Evolutionary conservation across 2,113 vertebrate genomes (phyloP).

Genomic region (Cinclus cinclus): DNA sequence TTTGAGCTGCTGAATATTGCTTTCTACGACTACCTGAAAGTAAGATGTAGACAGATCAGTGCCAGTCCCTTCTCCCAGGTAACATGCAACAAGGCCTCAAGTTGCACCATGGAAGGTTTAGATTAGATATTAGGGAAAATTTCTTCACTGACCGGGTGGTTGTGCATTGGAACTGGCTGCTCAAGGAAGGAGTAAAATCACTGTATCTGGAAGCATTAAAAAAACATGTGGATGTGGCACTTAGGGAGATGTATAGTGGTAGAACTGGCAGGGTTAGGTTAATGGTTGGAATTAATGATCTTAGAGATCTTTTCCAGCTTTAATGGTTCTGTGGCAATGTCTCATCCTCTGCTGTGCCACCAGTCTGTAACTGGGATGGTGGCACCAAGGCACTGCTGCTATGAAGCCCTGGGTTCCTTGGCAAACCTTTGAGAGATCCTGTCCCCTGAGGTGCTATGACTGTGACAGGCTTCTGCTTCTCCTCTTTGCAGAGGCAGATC

Average conservation of each 20-base stretch:
- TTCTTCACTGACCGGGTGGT: neutral
- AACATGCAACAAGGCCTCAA: neutral
- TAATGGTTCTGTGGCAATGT: neutral
- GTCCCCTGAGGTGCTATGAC: neutral
- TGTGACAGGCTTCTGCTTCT: neutral
- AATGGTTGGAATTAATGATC: neutral
- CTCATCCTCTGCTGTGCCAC: neutral
- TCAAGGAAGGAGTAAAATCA: neutral
- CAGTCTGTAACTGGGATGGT: neutral
- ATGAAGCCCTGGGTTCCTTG: neutral
- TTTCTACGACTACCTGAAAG: neutral
- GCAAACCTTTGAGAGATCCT: neutral
- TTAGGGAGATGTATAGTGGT: accelerated
- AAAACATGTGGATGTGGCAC: neutral
- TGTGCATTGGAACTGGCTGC: neutral
- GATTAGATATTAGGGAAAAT: neutral
- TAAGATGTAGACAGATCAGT: neutral
- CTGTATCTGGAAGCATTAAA: neutral
- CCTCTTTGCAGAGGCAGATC: neutral
- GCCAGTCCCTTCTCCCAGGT: neutral
- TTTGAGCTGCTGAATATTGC: neutral
- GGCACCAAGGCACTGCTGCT: neutral
- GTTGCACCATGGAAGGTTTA: neutral
- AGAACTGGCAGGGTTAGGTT: neutral
- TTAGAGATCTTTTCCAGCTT: neutral